A percentile compares a stretch with the other conserved stretches of the same genome.
phyloP scores from a whole-genome alignment of 2,797 vertebrate species.

The Cheirogaleus major region DNA sequence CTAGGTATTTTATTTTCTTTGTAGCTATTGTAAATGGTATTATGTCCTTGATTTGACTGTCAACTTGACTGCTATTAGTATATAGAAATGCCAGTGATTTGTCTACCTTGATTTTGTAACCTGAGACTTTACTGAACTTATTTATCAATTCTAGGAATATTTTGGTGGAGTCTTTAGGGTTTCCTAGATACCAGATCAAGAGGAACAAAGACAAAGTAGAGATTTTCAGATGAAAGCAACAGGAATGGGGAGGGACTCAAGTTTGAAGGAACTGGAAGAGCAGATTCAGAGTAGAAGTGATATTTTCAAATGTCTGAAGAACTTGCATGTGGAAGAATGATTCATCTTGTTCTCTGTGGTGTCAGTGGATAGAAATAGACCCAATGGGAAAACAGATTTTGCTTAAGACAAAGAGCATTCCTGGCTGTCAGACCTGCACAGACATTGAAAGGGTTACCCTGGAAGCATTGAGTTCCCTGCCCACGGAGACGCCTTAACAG shows the following conservation, averaged over 20 bases:
- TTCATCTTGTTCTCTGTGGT: not conserved
- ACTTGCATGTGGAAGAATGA: not conserved
- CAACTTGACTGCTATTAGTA: no score
- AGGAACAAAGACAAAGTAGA: not conserved
- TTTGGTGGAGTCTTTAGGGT: no score
- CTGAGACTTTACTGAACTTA: no score
- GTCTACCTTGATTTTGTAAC: no score
- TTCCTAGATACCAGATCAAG: not conserved
- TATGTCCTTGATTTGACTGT: no score
- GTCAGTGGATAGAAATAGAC: not conserved
- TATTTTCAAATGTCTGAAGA: not conserved
- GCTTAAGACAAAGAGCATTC: not conserved
- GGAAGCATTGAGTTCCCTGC: not conserved
- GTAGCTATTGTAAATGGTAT: no score
- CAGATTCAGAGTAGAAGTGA: not conserved
- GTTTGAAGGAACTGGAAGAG: not conserved
- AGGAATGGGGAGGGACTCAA: not conserved
- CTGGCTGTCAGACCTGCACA: not conserved
- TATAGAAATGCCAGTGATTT: no score
- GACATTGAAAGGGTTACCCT: not conserved
- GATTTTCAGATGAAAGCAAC: not conserved
- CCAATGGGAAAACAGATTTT: conserved; percentile 2
- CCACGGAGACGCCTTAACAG: not conserved
- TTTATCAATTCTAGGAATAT: no score
- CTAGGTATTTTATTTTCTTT: no score